phyloP scores from a whole-genome alignment of 2,888 invertebrate genomes.

The Nephrotoma guestfalica region DNA sequence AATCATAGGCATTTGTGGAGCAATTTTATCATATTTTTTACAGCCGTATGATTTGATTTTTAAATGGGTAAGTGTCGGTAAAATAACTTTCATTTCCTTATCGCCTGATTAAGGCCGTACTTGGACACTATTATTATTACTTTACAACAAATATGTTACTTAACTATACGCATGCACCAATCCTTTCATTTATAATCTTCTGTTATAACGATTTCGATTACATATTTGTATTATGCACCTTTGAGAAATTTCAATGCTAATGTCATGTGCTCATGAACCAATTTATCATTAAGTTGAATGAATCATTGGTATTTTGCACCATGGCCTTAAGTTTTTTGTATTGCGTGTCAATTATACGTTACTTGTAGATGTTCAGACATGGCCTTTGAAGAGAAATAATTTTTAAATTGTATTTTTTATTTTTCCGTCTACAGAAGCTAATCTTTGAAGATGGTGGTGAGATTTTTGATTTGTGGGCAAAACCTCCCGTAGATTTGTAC shows the following conservation, averaged over 20 bases:
- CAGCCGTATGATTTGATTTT: conserved; percentile 65
- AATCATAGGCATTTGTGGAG: conserved; percentile 46
- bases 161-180: no score
- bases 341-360: background rate
- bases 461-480: conserved; percentile 69
- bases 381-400: background rate
- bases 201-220: no score
- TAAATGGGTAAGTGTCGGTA: conserved; percentile 42
- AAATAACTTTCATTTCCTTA: background rate
- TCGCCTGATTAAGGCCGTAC: background rate
- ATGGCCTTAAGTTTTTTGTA: background rate
- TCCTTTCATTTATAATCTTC: no score
- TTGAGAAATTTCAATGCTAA: background rate
- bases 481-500: conserved; percentile 65
- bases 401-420: background rate
- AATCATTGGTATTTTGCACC: background rate
- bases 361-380: background rate
- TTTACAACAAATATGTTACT: no score
- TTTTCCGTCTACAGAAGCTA: conserved; percentile 46
- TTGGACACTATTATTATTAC: background rate
- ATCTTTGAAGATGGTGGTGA: conserved; percentile 59
- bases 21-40: conserved; percentile 47
- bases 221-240: no score
- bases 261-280: background rate
- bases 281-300: background rate